Evolutionary conservation across 1,140 invertebrate genomes (phyloP).

Genomic region (Sarcophaga peregrina): DNA sequence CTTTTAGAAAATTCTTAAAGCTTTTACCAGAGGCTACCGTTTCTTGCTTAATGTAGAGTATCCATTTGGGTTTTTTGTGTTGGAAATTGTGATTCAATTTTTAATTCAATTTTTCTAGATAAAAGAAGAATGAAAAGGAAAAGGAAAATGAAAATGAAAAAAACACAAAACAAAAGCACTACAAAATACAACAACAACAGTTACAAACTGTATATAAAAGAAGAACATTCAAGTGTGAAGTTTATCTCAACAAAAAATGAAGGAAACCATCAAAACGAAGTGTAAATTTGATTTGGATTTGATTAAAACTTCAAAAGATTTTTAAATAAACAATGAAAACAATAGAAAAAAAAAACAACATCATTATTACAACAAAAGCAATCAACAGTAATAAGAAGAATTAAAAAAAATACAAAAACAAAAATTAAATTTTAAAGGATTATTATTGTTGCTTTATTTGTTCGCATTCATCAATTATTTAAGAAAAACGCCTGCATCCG

Average conservation of each 20-base stretch:
- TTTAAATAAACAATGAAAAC: constrained; percentile 26
- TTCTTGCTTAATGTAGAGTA: not conserved
- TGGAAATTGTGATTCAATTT: constrained; percentile 28
- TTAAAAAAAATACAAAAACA: not conserved
- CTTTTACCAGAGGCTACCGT: too few relatives aligned
- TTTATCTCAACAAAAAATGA: not conserved
- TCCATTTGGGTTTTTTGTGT: not conserved
- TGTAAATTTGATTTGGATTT: constrained; percentile 45
- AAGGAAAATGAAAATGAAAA: not conserved
- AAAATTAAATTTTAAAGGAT: not conserved
- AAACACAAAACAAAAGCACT: not conserved
- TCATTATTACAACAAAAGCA: not conserved
- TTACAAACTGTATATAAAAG: constrained; percentile 21
- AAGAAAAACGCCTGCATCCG: not conserved
- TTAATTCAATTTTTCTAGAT: constrained; percentile 32
- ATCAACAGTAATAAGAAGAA: not conserved
- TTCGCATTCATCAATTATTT: not conserved
- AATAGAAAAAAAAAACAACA: not conserved
- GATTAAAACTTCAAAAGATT: constrained; percentile 43
- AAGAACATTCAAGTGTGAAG: constrained; percentile 30
- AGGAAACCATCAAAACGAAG: constrained; percentile 26
- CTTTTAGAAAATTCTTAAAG: too few relatives aligned
- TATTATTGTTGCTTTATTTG: too few relatives aligned
- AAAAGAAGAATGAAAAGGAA: not conserved
- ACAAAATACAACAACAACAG: not conserved